Percentiles rank a stretch among this genome's conserved stretches.
Conservation (phyloP, 2,888 invertebrate genomes). For the Tachina fera region DNA sequence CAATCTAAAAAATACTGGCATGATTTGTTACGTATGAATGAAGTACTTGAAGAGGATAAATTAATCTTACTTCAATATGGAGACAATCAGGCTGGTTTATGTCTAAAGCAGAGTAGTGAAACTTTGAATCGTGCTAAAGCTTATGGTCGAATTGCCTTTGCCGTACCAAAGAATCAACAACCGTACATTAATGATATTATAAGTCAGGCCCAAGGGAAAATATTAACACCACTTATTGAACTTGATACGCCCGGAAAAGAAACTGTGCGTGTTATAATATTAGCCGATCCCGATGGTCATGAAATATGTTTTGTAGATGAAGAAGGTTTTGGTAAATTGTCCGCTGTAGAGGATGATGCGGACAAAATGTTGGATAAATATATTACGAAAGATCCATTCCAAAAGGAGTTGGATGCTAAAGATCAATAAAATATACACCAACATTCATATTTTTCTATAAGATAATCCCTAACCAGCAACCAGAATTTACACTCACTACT, state of each 20-base stretch:
- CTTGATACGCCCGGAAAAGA: slow-evolving; percentile 99
- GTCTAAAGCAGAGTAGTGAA: slow-evolving; percentile 84
- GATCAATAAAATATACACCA: slow-evolving; percentile 27
- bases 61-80: slow-evolving; percentile 88
- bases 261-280: slow-evolving; percentile 96
- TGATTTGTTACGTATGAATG: slow-evolving; percentile 88
- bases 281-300: slow-evolving; percentile 98
- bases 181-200: slow-evolving; percentile 90
- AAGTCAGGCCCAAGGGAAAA: slow-evolving; percentile 87
- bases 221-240: slow-evolving; percentile 95
- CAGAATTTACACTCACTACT: no score
- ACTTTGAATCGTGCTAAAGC: slow-evolving; percentile 93
- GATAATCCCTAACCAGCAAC: background rate
- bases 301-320: slow-evolving; percentile 99
- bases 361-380: slow-evolving; percentile 90
- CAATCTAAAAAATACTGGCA: slow-evolving; percentile 94
- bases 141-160: slow-evolving; percentile 97
- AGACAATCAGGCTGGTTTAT: slow-evolving; percentile 89
- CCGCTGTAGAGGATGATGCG: slow-evolving; percentile 92
- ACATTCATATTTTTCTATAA: background rate
- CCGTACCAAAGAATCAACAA: slow-evolving; percentile 91
- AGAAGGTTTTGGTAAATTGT: slow-evolving; percentile 94
- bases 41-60: slow-evolving; percentile 86
- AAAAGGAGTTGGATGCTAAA: slow-evolving; percentile 74
- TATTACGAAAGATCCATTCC: slow-evolving; percentile 84